Base-by-base conservation (phyloP, 2,888 invertebrate species). In the Euphydryas editha region DNA sequence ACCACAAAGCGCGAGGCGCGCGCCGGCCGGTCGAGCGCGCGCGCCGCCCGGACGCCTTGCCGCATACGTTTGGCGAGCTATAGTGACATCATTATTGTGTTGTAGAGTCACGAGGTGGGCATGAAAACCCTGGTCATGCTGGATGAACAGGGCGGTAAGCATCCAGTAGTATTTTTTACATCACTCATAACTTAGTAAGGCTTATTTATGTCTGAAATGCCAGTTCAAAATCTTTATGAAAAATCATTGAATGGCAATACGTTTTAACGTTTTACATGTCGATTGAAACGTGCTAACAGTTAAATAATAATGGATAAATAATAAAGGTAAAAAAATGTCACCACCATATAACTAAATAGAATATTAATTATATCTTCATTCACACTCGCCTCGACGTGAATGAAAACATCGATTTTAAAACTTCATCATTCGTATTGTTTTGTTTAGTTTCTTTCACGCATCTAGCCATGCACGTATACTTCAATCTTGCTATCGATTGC, bases 71-170 rank as follows among this genome's bases (percentile, higher is more conserved):
- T 88, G 90, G 88, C 92, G 90, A 90, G 90, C 90, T 92, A 92
- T 93, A 93, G 93, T 93, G 92, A 93, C 93, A 89, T 92, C 93
- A 92, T 93, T 93, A 88, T 93, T 93, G 92, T 93, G 92, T 96
- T 97, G 95, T 97, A 99, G 99, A 98, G 98, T 95, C 98, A 99
- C 96, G 99, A 99, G 95, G 99, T 98, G 94, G 99, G 99, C 94
- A 99, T 99, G 96, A 97, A 98, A 95, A 97, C 98, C 94, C 97
- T 99, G 95, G 99, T 99, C 94, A 98, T 98, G 96, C 96, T 99
- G 96, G 99, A 99, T 96, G 99, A 99, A 95, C 99, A 99, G 97
- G 99, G 99, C 97, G 98, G 98, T 99, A 97, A 98, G 98, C 95
- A 95, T 95, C 93, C 93, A 93, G 90, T 92, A 92, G 92, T 85